These are phyloP conservation scores for Chironomus striatipennis DNA, from an alignment of 1,140 invertebrate genomes.

Conservation along the genomic window DNA sequence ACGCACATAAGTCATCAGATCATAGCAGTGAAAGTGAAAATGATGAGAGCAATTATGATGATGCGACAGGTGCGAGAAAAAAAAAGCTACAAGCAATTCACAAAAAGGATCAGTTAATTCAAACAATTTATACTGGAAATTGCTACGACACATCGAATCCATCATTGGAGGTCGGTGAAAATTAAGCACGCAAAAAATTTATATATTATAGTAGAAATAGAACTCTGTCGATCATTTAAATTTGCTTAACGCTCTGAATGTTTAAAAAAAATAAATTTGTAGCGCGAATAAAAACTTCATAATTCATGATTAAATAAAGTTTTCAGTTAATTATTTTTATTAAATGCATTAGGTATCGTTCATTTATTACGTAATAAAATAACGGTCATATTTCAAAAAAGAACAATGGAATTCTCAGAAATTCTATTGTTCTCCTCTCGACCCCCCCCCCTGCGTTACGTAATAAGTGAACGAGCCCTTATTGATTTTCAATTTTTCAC, in stretches of 20 bases:
- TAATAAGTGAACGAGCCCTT: too few relatives aligned
- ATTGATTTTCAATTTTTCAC: constrained; percentile 2
- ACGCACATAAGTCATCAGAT: neutral
- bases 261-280: neutral
- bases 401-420: too few relatives aligned
- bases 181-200: neutral
- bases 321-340: neutral
- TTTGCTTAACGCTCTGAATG: neutral
- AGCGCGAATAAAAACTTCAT: neutral
- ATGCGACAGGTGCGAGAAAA: neutral
- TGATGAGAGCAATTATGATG: constrained; percentile 9
- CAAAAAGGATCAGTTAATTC: constrained; percentile 16
- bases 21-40: neutral
- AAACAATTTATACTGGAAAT: constrained; percentile 15
- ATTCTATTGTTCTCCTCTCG: too few relatives aligned
- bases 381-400: too few relatives aligned
- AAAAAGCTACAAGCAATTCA: neutral
- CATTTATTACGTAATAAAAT: too few relatives aligned
- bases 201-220: neutral
- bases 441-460: too few relatives aligned
- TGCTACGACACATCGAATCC: neutral
- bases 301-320: neutral
- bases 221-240: neutral
- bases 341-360: neutral
- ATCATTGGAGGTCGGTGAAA: neutral